Percentiles rank a stretch among this genome's conserved stretches.
Conservation (phyloP, 2,888 invertebrate species). For the Caenorhabditis panamensis region DNA sequence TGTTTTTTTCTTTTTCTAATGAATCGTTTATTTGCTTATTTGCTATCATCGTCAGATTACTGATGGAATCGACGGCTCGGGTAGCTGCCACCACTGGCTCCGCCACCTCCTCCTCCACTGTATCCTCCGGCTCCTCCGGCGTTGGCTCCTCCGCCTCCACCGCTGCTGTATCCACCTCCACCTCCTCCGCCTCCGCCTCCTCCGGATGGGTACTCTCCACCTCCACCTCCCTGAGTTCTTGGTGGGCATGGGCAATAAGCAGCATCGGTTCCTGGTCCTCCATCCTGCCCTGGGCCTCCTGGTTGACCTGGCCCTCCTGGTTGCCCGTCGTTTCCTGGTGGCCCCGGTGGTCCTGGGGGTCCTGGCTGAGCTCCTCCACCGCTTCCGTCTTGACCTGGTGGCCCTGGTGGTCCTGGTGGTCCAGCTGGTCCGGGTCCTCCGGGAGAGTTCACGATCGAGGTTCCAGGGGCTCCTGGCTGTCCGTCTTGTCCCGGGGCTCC, state of each 20-base stretch:
- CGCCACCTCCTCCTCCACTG: conserved; percentile 19
- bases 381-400: conserved; percentile 47
- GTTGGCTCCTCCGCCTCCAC: conserved; percentile 24
- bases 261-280: conserved; percentile 60
- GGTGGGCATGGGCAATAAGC: conserved; percentile 64
- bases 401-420: conserved; percentile 61
- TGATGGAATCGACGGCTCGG: conserved; percentile 42
- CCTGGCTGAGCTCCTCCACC: conserved; percentile 63
- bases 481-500: conserved; percentile 59
- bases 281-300: conserved; percentile 56
- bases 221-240: too few relatives aligned
- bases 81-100: conserved; percentile 50
- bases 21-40: conserved; percentile 31
- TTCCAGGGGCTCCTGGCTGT: too few relatives aligned
- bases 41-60: conserved; percentile 1
- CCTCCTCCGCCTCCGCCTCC: too few relatives aligned
- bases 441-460: conserved; percentile 24
- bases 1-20: conserved; percentile 30
- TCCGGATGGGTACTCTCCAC: too few relatives aligned
- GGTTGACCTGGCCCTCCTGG: conserved; percentile 56
- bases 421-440: conserved; percentile 60
- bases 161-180: conserved; percentile 30
- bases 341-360: conserved; percentile 70
- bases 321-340: conserved; percentile 59
- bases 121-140: conserved; percentile 30